Conservation (phyloP, 2,888 invertebrate species). For the Orchestes rusci region DNA sequence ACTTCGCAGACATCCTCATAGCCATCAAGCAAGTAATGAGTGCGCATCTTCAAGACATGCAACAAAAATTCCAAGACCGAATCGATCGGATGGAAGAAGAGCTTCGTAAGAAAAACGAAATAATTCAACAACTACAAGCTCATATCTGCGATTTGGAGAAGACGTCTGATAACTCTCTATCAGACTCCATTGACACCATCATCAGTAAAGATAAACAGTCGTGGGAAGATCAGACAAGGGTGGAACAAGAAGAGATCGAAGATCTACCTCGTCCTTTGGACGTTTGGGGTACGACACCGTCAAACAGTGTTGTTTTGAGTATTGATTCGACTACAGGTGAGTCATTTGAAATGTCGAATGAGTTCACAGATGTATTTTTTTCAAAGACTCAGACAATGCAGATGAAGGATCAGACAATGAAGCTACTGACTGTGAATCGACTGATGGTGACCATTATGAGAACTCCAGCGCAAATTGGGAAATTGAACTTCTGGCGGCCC, state of each 20-base stretch:
- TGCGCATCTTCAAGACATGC: conserved; percentile 62
- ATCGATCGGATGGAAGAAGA: conserved; percentile 73
- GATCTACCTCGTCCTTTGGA: conserved; percentile 49
- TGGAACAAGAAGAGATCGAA: conserved; percentile 61
- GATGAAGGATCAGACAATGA: conserved; percentile 39
- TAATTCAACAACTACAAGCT: conserved; percentile 69
- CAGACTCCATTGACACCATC: conserved; percentile 42
- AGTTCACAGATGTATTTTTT: no score
- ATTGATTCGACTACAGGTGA: conserved; percentile 38
- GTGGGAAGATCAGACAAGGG: conserved; percentile 67
- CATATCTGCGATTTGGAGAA: conserved; percentile 62
- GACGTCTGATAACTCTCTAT: conserved; percentile 38
- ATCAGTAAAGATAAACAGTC: conserved; percentile 45
- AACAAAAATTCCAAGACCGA: conserved; percentile 63
- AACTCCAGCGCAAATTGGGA: conserved; percentile 42
- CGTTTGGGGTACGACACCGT: conserved; percentile 30
- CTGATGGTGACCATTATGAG: conserved; percentile 37
- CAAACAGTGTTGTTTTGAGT: conserved; percentile 33
- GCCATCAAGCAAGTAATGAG: conserved; percentile 77
- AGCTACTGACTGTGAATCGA: conserved; percentile 35
- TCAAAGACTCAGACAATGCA: conserved; percentile 19
- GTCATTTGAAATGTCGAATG: no score
- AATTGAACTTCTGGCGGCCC: conserved; percentile 41
- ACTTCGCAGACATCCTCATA: conserved; percentile 69
- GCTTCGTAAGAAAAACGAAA: conserved; percentile 71